Percentiles rank a stretch among this genome's conserved stretches.
Evolutionary conservation across 2,888 invertebrate species (phyloP).

Genomic region (Galerucella calmariensis): DNA sequence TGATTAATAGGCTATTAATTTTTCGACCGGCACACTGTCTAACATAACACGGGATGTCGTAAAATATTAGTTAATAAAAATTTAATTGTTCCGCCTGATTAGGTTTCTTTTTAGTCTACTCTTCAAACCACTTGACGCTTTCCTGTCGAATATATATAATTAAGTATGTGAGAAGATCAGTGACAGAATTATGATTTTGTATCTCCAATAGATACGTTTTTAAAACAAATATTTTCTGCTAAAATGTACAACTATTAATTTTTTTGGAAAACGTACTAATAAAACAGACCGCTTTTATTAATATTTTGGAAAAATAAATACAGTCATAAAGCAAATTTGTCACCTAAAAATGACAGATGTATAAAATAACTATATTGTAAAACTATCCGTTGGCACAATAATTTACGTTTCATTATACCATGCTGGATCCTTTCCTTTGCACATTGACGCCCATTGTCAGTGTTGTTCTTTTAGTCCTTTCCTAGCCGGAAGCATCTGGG

Average conservation of each 20-base stretch:
- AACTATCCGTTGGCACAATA: slow-evolving; percentile 28
- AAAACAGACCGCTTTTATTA: not conserved
- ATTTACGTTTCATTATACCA: slow-evolving; percentile 46
- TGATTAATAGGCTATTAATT: slow-evolving; percentile 41
- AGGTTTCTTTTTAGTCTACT: slow-evolving; percentile 27
- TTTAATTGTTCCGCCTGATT: slow-evolving; percentile 38
- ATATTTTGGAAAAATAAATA: not conserved
- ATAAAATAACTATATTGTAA: slow-evolving; percentile 17
- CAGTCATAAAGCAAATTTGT: not conserved
- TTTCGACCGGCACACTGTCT: not conserved
- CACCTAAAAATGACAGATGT: slow-evolving; percentile 1
- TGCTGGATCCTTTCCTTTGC: slow-evolving; percentile 46
- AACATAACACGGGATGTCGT: slow-evolving; percentile 37
- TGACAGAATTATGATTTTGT: too few relatives aligned
- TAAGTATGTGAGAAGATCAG: not conserved
- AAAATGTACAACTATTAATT: too few relatives aligned
- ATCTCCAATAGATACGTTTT: too few relatives aligned
- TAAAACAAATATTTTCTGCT: not conserved
- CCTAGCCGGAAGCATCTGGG: slow-evolving; percentile 53
- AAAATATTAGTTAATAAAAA: slow-evolving; percentile 42
- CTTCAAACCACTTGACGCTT: slow-evolving; percentile 2
- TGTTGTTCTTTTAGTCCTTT: slow-evolving; percentile 3
- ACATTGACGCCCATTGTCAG: slow-evolving; percentile 42
- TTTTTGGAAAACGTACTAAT: not conserved
- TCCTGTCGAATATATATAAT: not conserved